A percentile compares a stretch with the other conserved stretches of the same genome.
Evolutionary conservation across 1,140 invertebrate species (phyloP).

Genomic region (Marisa cornuarietis): DNA sequence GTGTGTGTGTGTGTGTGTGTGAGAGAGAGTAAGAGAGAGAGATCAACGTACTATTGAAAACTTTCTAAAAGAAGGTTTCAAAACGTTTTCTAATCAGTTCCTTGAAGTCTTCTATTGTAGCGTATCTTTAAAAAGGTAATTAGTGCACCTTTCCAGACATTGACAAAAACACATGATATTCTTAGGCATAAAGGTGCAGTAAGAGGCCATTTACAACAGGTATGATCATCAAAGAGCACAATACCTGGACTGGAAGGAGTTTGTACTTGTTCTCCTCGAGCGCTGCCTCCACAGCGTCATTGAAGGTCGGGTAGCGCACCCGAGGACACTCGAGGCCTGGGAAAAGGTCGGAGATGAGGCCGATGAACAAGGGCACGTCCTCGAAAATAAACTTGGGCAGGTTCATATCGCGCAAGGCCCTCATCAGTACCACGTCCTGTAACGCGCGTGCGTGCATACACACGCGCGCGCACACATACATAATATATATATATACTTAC

Average conservation of each 20-base stretch:
- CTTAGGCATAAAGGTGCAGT: too few species aligned
- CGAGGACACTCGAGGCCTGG: conserved; percentile 84
- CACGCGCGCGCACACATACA: too few species aligned
- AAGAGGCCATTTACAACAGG: too few species aligned
- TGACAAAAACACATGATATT: too few species aligned
- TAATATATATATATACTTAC: not conserved
- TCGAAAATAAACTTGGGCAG: conserved; percentile 89
- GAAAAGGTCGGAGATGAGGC: conserved; percentile 86
- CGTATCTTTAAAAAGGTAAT: too few species aligned
- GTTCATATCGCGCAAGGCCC: conserved; percentile 90
- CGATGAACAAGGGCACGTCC: conserved; percentile 85
- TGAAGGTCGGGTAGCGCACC: conserved; percentile 83
- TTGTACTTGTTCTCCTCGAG: conserved; percentile 75
- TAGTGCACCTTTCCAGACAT: too few species aligned
- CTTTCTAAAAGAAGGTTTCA: too few species aligned
- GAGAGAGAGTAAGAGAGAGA: too few species aligned
- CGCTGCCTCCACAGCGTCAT: conserved; percentile 75
- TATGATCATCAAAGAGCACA: conserved; percentile 18
- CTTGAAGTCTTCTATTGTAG: too few species aligned
- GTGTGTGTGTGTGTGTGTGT: too few species aligned
- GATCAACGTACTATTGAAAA: too few species aligned
- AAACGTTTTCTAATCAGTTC: too few species aligned
- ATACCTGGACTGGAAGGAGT: conserved; percentile 77
- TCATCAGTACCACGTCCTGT: conserved; percentile 83
- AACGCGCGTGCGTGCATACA: conserved; percentile 12